phyloP scores from a whole-genome alignment of 2,888 invertebrate species.

The Perizoma flavofasciatum region DNA sequence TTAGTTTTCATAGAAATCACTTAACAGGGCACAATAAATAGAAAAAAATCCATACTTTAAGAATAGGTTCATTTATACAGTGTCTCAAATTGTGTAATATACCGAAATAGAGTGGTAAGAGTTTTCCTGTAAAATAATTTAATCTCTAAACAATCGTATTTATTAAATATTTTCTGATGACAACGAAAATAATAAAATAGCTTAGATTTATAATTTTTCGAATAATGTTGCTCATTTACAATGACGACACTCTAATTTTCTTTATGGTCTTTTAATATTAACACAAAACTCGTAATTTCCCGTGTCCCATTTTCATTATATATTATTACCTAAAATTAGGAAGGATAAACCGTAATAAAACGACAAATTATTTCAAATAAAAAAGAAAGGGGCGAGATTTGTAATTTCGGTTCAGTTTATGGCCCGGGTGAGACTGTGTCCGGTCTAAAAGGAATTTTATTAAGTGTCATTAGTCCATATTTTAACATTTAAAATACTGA shows the following conservation, averaged over 20 bases:
- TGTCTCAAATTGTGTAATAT: no score
- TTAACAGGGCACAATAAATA: no score
- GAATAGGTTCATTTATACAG: no score
- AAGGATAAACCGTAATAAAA: conserved; percentile 45
- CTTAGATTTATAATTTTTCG: no score
- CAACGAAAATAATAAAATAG: no score
- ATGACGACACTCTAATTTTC: conserved; percentile 15
- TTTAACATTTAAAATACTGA: conserved; percentile 64
- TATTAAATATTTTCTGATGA: no score
- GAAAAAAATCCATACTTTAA: no score
- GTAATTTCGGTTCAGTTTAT: conserved; percentile 53
- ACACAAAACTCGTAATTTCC: conserved; percentile 32
- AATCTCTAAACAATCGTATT: no score
- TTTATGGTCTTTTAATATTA: conserved; percentile 9
- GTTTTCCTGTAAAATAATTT: no score
- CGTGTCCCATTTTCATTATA: conserved; percentile 35
- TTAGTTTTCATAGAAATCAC: no score
- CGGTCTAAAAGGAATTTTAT: conserved; percentile 68
- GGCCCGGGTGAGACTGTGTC: conserved; percentile 45
- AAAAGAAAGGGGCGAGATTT: conserved; percentile 46
- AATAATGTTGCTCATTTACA: neutral
- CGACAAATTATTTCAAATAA: conserved; percentile 50
- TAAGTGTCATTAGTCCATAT: conserved; percentile 74
- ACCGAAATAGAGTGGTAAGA: no score
- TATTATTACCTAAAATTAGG: conserved; percentile 39